These are phyloP conservation scores for Maniola hyperantus DNA, from an alignment of 2,888 invertebrate species.

Conservation along the genomic window DNA sequence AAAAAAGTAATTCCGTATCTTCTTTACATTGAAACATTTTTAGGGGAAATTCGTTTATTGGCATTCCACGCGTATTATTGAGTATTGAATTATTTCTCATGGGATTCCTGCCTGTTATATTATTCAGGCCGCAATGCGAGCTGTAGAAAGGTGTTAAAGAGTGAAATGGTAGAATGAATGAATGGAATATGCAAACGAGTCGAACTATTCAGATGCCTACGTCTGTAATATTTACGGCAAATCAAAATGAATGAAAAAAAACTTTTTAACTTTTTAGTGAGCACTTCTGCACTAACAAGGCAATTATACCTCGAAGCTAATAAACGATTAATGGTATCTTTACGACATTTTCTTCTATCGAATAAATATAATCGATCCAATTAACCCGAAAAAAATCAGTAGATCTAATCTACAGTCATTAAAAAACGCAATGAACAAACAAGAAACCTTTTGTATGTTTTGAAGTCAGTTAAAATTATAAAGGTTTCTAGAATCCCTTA, in stretches of 20 bases:
- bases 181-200: constrained; percentile 71
- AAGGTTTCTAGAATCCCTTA: background rate
- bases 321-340: background rate
- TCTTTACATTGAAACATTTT: constrained; percentile 26
- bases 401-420: no score
- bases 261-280: background rate
- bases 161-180: constrained; percentile 73
- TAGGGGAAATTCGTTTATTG: constrained; percentile 48
- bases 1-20: background rate
- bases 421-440: no score
- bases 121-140: constrained; percentile 73
- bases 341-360: background rate
- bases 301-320: background rate
- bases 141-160: constrained; percentile 79
- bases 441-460: background rate
- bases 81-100: constrained; percentile 62
- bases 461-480: background rate
- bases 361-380: background rate
- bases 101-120: constrained; percentile 66
- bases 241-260: constrained; percentile 4
- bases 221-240: constrained; percentile 10
- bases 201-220: constrained; percentile 36
- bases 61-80: constrained; percentile 51
- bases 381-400: background rate
- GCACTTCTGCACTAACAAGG: background rate